These are phyloP conservation scores for Nephrotoma guestfalica DNA, from an alignment of 2,888 invertebrate species.

Conservation along the genomic window DNA sequence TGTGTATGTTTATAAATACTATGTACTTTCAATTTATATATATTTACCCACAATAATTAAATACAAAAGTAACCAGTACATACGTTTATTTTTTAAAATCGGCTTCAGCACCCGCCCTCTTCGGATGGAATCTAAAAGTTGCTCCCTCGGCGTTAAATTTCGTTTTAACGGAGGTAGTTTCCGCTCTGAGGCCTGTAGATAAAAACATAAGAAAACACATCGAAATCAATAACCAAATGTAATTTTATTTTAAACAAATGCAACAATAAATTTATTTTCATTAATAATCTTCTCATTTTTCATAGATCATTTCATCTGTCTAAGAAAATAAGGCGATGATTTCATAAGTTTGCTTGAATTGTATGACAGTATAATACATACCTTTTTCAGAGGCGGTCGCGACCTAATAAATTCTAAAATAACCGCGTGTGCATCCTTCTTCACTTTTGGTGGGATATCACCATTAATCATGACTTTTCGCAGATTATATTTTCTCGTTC, in stretches of 20 bases:
- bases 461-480: conserved; percentile 76
- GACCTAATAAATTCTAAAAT: conserved; percentile 95
- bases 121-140: conserved; percentile 74
- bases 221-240: neutral
- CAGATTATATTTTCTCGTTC: conserved; percentile 71
- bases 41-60: conserved; percentile 26
- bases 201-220: neutral
- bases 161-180: conserved; percentile 61
- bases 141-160: conserved; percentile 65
- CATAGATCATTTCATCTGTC: neutral
- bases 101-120: conserved; percentile 56
- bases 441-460: conserved; percentile 65
- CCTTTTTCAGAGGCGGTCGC: conserved; percentile 84
- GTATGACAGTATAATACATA: conserved; percentile 24
- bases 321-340: neutral
- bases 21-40: conserved; percentile 15
- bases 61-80: conserved; percentile 29
- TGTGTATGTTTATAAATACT: neutral
- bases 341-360: neutral
- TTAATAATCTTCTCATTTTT: neutral
- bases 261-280: neutral
- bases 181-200: conserved; percentile 60
- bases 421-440: conserved; percentile 89
- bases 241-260: neutral
- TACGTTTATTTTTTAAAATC: conserved; percentile 38